These are phyloP conservation scores for Daubentonia madagascariensis DNA, from an alignment of 2,113 vertebrate genomes.

Conservation along the genomic window DNA sequence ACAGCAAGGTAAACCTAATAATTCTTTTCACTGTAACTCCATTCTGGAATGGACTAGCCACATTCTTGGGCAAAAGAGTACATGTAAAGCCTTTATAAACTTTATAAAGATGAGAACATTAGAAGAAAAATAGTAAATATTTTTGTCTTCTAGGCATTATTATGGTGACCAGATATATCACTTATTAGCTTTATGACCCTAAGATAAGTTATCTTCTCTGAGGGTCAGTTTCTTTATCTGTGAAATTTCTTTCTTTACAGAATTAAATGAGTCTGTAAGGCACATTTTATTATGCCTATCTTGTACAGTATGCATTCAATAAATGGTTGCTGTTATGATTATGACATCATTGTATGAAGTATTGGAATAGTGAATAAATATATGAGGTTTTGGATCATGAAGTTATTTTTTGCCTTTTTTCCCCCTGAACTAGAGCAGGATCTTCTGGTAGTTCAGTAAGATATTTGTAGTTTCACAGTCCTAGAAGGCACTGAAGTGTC, in stretches of 20 bases:
- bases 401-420: background rate
- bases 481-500: background rate
- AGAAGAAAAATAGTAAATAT: conserved; percentile 14
- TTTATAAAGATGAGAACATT: conserved; percentile 17
- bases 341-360: background rate
- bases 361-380: background rate
- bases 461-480: background rate
- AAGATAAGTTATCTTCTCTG: background rate
- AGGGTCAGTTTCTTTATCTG: background rate
- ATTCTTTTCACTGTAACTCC: background rate
- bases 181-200: conserved; percentile 11
- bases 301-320: background rate
- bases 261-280: conserved; percentile 5
- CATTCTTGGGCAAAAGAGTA: background rate
- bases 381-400: background rate
- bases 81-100: background rate
- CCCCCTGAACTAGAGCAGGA: background rate
- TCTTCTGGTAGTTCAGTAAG: background rate
- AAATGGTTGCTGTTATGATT: background rate
- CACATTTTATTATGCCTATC: background rate
- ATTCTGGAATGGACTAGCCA: background rate
- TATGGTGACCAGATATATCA: background rate
- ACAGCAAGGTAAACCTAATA: conserved; percentile 92
- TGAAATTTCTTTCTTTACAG: conserved; percentile 11
- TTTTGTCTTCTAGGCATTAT: conserved; percentile 6